Evolutionary conservation across 2,888 invertebrate genomes (phyloP).

Genomic region (Apotomis capreana): DNA sequence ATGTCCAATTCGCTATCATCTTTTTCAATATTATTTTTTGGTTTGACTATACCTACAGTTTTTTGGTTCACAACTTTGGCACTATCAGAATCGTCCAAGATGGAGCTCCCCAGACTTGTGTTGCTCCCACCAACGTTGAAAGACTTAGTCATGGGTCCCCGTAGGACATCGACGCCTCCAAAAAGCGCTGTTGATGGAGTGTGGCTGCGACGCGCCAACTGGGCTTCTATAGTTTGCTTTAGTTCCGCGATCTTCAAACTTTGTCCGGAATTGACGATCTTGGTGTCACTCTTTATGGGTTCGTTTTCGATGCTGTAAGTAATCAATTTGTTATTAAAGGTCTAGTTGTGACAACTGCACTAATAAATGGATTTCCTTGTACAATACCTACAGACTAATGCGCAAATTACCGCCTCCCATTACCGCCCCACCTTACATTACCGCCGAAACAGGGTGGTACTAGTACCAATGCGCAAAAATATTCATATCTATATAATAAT

Average conservation of each 20-base stretch:
- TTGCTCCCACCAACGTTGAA: slow-evolving; percentile 74
- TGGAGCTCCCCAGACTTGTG: slow-evolving; percentile 78
- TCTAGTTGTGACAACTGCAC: no score
- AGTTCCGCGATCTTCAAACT: slow-evolving; percentile 83
- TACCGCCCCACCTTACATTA: no score
- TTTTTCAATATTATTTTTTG: slow-evolving; percentile 61
- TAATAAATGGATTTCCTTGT: no score
- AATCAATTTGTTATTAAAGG: no score
- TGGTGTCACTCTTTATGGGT: slow-evolving; percentile 62
- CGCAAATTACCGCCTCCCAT: no score
- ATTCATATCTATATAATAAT: no score
- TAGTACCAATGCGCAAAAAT: no score
- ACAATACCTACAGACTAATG: no score
- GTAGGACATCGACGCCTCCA: slow-evolving; percentile 70
- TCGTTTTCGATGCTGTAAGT: slow-evolving; percentile 76
- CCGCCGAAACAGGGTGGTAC: no score
- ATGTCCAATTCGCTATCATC: slow-evolving; percentile 77
- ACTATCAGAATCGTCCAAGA: slow-evolving; percentile 72
- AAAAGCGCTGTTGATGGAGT: slow-evolving; percentile 62
- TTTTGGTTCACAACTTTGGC: slow-evolving; percentile 57
- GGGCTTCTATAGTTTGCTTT: slow-evolving; percentile 81
- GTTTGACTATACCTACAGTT: slow-evolving; percentile 61
- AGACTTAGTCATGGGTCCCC: slow-evolving; percentile 56
- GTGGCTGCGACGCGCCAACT: slow-evolving; percentile 74
- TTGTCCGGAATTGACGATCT: slow-evolving; percentile 74